A percentile compares a stretch with the other conserved stretches of the same genome.
Evolutionary conservation across 2,797 vertebrate genomes (phyloP).

Genomic region (Anguilla anguilla): DNA sequence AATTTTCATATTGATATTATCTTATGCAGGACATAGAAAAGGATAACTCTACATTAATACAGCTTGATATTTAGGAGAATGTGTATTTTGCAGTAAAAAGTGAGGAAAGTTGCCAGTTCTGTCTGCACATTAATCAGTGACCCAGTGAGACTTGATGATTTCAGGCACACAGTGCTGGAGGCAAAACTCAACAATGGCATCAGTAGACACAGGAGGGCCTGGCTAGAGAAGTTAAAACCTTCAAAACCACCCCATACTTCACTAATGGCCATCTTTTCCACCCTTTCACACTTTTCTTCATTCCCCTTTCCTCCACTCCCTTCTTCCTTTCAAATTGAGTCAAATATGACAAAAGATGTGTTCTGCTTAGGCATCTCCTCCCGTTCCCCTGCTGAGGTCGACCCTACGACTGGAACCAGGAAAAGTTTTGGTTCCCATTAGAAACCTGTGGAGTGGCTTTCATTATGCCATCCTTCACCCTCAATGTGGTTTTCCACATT

Average conservation of each 20-base stretch:
- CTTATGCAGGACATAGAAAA: not conserved
- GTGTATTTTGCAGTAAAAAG: slow-evolving; percentile 45
- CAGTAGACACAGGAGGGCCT: slow-evolving; percentile 74
- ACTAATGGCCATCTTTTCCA: slow-evolving; percentile 75
- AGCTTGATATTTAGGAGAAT: slow-evolving; percentile 35
- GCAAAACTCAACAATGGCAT: slow-evolving; percentile 70
- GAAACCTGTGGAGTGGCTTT: slow-evolving; percentile 34
- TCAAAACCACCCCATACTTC: slow-evolving; percentile 64
- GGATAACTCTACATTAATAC: not conserved
- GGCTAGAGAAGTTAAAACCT: slow-evolving; percentile 70
- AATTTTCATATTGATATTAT: not conserved
- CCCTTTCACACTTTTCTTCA: slow-evolving; percentile 47
- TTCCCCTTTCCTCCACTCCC: slow-evolving; percentile 49
- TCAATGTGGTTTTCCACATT: slow-evolving; percentile 11
- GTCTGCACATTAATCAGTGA: slow-evolving; percentile 64
- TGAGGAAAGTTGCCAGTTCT: slow-evolving; percentile 58
- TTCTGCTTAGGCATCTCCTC: slow-evolving; percentile 30
- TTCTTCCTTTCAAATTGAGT: slow-evolving; percentile 53
- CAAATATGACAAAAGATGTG: slow-evolving; percentile 38
- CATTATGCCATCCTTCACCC: not conserved
- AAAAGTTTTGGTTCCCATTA: slow-evolving; percentile 30
- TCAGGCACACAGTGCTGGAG: slow-evolving; percentile 31
- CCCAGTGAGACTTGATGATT: slow-evolving; percentile 40
- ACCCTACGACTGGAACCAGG: slow-evolving; percentile 28
- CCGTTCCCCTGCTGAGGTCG: slow-evolving; percentile 28